These are phyloP conservation scores for Portunus trituberculatus DNA, from an alignment of 1,140 invertebrate species.

Conservation along the genomic window DNA sequence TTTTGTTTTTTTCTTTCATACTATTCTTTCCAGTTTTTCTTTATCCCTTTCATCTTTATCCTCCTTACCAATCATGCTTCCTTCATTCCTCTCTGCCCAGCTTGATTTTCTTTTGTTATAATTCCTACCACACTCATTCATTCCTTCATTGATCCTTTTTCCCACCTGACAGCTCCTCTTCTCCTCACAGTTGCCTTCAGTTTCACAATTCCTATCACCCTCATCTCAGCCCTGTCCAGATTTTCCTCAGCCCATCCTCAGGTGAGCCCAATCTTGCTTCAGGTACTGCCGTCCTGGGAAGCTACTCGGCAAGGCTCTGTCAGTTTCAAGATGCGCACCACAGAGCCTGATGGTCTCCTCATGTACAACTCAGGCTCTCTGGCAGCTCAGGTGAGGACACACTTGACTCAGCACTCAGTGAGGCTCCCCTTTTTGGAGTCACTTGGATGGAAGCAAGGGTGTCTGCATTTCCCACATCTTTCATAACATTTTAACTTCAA, in stretches of 20 bases:
- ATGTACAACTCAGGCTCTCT: slow-evolving; percentile 91
- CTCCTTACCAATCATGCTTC: not conserved
- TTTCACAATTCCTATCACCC: not conserved
- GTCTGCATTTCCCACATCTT: not conserved
- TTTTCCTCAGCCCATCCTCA: slow-evolving; percentile 6
- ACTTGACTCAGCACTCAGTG: not conserved
- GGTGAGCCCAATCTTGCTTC: slow-evolving; percentile 68
- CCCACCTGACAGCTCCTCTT: too few relatives aligned
- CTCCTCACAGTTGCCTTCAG: not conserved
- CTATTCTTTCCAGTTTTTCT: not conserved
- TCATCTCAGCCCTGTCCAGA: not conserved
- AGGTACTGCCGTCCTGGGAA: slow-evolving; percentile 94
- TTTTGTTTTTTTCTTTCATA: not conserved
- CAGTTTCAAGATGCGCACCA: slow-evolving; percentile 96
- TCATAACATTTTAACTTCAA: not conserved
- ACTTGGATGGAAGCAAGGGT: slow-evolving; percentile 11
- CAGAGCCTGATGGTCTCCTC: slow-evolving; percentile 95
- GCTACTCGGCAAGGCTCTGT: slow-evolving; percentile 92
- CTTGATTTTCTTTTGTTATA: too few relatives aligned
- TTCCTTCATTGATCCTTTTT: too few relatives aligned
- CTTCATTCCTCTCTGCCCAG: not conserved
- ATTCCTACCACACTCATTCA: too few relatives aligned
- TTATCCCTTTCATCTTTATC: not conserved
- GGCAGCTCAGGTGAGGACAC: slow-evolving; percentile 65
- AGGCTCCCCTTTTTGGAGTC: not conserved